Percentiles rank a stretch among this genome's conserved stretches.
Evolutionary conservation across 2,113 vertebrate genomes (phyloP).

Genomic region (Prolemur simus): DNA sequence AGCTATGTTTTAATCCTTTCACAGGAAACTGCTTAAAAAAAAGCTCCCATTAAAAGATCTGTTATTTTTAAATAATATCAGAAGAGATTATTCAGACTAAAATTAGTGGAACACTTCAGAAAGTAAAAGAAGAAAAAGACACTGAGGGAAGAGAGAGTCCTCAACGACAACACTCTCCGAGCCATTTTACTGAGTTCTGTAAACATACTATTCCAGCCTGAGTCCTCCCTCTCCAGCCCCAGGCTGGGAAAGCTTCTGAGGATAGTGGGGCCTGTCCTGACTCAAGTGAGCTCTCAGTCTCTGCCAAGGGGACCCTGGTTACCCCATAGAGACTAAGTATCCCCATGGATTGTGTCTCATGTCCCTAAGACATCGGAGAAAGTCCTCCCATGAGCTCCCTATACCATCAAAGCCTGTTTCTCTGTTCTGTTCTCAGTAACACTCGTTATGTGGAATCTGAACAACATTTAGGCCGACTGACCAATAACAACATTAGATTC

Average conservation of each 20-base stretch:
- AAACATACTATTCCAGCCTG: neutral
- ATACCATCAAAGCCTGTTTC: neutral
- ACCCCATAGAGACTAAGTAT: neutral
- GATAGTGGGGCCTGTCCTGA: neutral
- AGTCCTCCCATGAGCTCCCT: neutral
- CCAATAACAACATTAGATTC: neutral
- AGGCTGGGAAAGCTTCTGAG: neutral
- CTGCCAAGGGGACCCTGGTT: neutral
- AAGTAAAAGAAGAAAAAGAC: neutral
- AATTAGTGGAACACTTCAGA: neutral
- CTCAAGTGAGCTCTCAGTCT: neutral
- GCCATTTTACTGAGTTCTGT: neutral
- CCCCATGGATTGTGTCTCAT: neutral
- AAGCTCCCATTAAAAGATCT: neutral
- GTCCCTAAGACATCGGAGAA: neutral
- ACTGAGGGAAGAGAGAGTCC: neutral
- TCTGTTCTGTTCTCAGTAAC: neutral
- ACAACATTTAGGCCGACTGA: neutral
- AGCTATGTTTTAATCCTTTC: neutral
- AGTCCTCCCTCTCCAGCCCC: neutral
- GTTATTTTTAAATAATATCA: constrained; percentile 12
- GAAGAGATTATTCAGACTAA: neutral
- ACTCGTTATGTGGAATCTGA: neutral
- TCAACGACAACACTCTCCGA: neutral
- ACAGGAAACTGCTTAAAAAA: neutral